Base-by-base conservation (phyloP, 2,888 invertebrate genomes). In the Pelosia muscerda region DNA sequence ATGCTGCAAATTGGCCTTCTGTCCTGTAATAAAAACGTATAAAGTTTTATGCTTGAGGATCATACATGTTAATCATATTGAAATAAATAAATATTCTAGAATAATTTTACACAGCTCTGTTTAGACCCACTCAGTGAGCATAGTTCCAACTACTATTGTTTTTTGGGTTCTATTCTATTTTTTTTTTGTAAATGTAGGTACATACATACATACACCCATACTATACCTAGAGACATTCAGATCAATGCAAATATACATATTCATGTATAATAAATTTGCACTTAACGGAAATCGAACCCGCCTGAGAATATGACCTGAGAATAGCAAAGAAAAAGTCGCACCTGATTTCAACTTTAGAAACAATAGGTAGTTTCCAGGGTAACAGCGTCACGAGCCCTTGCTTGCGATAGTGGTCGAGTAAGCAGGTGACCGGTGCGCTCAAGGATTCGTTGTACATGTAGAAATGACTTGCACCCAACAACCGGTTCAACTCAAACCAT, bases 381-480 rank as follows among this genome's bases (percentile, higher is more conserved):
- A 98, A 92, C 75, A 98, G 88, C 0, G 97, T 97, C 68, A 97
- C 96, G 13, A 97, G 87, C 2, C 97, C 97, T 77, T 95, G 94
- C 72, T 95, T 91, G 73, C 93, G 93, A 85, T 97, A 98, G 86
- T 97, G 95, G 56, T 96, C 95, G 55, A 98, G 93, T 28, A 98
- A 95, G 86, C 98, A 98, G 23, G 96, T 96, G 19, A 97, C 98
- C 63, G 97, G 96, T 0, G 95, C 92, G 25, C 98, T 98, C 58
- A 98, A 95, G 0, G 98, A 98, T 88, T 98, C 97, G 88, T 98
- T 98, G 94, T 98, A 98, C 92, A 98, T 97, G 65, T 98, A 98
- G 90, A 98, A 98, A 89, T 98, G 98, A 63, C 96, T 96, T 54
- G 97, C 97, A 0, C 98, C 98, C 77, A 98, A 93, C 55, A 98